A percentile compares a stretch with the other conserved stretches of the same genome.
Conservation (phyloP, 2,113 vertebrate genomes). For the Gallinago undulata region DNA sequence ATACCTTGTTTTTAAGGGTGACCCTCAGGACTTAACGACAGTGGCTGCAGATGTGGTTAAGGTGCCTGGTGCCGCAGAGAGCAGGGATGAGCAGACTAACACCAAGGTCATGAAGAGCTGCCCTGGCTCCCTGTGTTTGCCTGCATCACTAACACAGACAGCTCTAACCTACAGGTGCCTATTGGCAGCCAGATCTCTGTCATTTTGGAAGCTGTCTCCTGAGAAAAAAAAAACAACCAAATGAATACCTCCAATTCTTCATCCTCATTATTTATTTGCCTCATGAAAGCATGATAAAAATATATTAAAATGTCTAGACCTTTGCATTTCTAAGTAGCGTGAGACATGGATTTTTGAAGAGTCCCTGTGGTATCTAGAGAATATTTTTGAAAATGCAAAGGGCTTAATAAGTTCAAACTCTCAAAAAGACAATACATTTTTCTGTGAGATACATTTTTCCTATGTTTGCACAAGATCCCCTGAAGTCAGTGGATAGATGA, state of each 20-base stretch:
- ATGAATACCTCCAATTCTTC: neutral
- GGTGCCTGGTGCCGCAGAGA: neutral
- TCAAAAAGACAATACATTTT: neutral
- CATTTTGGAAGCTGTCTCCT: neutral
- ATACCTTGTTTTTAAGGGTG: neutral
- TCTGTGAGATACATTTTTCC: neutral
- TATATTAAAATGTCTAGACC: neutral
- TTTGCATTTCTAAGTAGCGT: neutral
- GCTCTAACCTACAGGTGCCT: neutral
- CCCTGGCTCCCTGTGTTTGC: neutral
- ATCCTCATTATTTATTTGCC: neutral
- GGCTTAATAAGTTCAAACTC: neutral
- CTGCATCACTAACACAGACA: neutral
- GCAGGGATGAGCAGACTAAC: neutral
- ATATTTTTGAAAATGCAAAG: neutral
- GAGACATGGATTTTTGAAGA: neutral
- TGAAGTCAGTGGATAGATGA: neutral
- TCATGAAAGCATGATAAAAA: neutral
- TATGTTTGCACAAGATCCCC: neutral
- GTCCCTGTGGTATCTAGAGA: neutral
- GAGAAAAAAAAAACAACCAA: neutral
- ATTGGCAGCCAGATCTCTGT: neutral
- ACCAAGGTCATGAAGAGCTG: neutral
- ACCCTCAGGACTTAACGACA: neutral
- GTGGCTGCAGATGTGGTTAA: neutral